phyloP scores from a whole-genome alignment of 1,140 invertebrate species.

The Temnothorax curvispinosus region DNA sequence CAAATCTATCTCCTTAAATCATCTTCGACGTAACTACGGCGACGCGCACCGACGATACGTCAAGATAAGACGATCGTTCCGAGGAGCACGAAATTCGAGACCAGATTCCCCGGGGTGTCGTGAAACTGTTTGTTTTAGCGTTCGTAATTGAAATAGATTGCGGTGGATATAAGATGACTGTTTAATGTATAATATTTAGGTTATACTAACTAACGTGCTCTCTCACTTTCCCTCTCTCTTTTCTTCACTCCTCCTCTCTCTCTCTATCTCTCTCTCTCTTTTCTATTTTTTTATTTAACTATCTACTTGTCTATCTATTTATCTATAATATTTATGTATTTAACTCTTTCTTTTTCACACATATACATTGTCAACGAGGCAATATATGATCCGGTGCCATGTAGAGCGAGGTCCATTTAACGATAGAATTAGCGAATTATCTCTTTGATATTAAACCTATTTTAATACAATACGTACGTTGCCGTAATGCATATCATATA shows the following conservation, averaged over 20 bases:
- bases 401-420: conserved; percentile 6
- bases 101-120: conserved; percentile 55
- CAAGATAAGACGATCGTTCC: conserved; percentile 60
- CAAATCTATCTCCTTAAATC: conserved; percentile 71
- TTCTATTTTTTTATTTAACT: neutral
- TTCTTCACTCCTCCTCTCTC: neutral
- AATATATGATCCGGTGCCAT: neutral
- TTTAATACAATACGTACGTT: neutral
- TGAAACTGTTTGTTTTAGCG: conserved; percentile 63
- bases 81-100: conserved; percentile 57
- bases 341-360: neutral
- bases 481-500: neutral
- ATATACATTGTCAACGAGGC: neutral
- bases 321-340: neutral
- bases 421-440: conserved; percentile 21
- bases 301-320: neutral
- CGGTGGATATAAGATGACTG: conserved; percentile 45
- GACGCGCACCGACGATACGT: conserved; percentile 38
- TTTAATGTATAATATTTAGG: conserved; percentile 52
- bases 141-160: conserved; percentile 61
- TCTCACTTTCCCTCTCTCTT: neutral
- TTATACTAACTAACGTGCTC: conserved; percentile 22
- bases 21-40: conserved; percentile 62
- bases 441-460: conserved; percentile 28
- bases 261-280: too few species aligned